Base-by-base conservation (phyloP, 1,140 invertebrate species). In the Agraylea sexmaculata region DNA sequence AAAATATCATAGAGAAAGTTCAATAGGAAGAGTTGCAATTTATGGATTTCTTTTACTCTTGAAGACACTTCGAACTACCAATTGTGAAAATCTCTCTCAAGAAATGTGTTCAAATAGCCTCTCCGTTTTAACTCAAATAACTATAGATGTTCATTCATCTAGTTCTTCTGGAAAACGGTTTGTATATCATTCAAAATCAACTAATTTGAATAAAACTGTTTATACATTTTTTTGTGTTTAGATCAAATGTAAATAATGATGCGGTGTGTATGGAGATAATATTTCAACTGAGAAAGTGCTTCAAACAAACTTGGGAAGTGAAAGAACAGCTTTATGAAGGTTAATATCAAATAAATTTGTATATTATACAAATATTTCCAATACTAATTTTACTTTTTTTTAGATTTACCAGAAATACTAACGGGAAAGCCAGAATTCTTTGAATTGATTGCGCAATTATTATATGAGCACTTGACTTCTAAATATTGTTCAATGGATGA, bases 21-120 rank as follows among this genome's bases (percentile, higher is more conserved):
- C 40, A 18, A 27, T 61, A 6, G 57, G 71, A 30, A 58, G 69
- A 53, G 66, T 75, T 53, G 70, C 71, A 3, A 66, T 75, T 0
- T 56, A 53, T 23, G 72, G 74, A 3, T 73, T 71, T 47, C 47
- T 74, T 2, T 64, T 69, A 32, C 44, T 75, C 10, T 50, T 75
- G 25, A 70, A 62, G 39, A 64, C 64, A 44, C 47, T 72, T n/a
- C n/a, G 1, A 69, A 70, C 54, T 53, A 15, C 25, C 8, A 31
- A 23, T 32, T 15, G 13, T 1, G 32, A 37, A 2, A 10, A 2
- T 15, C 16, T 29, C 20, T 33, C 32, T 1, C 43, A 45, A 23
- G 46, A 44, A 6, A 41, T n/a, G n/a, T n/a, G 10, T 39, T 45
- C 53, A 1, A 50, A 52, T 10, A 58, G 56, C 6, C 52, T 52